A percentile compares a stretch with the other conserved stretches of the same genome.
These are phyloP conservation scores for Steatocranus sp. DNA, from an alignment of 2,797 vertebrate genomes.

Conservation along the genomic window DNA sequence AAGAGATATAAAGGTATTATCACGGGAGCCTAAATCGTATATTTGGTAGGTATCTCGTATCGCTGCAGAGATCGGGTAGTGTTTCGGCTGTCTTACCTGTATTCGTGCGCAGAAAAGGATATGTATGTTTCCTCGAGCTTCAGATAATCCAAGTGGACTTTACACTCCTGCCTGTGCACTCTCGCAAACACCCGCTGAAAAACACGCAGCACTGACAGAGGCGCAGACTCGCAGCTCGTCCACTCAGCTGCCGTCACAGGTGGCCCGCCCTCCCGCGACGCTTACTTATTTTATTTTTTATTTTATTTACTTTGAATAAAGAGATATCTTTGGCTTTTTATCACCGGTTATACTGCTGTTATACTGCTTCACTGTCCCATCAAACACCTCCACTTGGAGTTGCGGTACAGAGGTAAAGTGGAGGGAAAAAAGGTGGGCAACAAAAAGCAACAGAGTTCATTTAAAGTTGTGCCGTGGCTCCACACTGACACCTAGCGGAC, in stretches of 20 bases:
- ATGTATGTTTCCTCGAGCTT: background rate
- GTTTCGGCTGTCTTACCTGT: conserved; percentile 40
- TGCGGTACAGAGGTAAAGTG: background rate
- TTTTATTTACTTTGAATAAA: background rate
- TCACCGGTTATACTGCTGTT: background rate
- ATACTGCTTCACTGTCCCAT: background rate
- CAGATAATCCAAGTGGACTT: conserved; percentile 52
- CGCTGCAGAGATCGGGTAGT: background rate
- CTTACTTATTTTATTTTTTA: background rate
- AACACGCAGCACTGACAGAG: background rate
- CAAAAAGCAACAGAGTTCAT: background rate
- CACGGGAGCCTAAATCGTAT: background rate
- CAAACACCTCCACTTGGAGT: background rate
- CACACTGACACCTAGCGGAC: conserved; percentile 37
- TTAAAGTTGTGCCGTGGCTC: background rate
- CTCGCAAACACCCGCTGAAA: background rate
- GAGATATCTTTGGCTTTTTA: too few species aligned
- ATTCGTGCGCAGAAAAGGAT: background rate
- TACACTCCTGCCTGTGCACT: background rate
- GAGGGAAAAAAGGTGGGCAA: background rate
- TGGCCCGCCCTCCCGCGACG: conserved; percentile 36
- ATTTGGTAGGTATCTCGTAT: background rate
- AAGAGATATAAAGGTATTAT: background rate
- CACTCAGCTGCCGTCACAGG: conserved; percentile 52
- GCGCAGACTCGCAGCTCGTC: background rate